Evolutionary conservation across 2,797 vertebrate species (phyloP).

Genomic region (Chrosomus eos): DNA sequence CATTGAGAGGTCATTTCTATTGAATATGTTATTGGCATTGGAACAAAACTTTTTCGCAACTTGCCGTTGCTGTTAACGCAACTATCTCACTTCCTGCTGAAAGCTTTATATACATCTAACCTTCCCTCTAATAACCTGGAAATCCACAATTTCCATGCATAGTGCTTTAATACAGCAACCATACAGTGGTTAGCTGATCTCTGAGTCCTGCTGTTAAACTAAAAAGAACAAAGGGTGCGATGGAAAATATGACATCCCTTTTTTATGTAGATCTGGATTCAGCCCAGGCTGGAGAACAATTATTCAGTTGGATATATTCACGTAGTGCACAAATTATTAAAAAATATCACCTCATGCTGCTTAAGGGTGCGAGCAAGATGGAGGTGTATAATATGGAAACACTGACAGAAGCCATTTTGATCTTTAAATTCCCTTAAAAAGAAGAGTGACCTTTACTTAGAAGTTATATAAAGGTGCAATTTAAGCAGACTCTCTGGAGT

Average conservation of each 20-base stretch:
- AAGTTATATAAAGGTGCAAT: slow-evolving; percentile 81
- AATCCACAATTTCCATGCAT: slow-evolving; percentile 51
- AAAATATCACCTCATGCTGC: slow-evolving; percentile 61
- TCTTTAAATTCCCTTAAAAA: slow-evolving; percentile 80
- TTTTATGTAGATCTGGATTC: slow-evolving; percentile 54
- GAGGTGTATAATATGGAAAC: slow-evolving; percentile 72
- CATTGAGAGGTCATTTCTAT: background rate
- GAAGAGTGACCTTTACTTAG: slow-evolving; percentile 78
- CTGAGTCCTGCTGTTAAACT: slow-evolving; percentile 48
- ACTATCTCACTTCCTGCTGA: slow-evolving; percentile 14
- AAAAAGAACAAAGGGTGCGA: slow-evolving; percentile 53
- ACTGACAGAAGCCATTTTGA: slow-evolving; percentile 76
- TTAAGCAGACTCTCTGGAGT: slow-evolving; percentile 73
- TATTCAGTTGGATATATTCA: slow-evolving; percentile 49
- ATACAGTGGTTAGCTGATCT: slow-evolving; percentile 59
- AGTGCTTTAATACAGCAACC: slow-evolving; percentile 54
- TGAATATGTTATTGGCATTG: background rate
- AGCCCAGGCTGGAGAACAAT: slow-evolving; percentile 50
- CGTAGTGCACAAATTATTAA: slow-evolving; percentile 57
- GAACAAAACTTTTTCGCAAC: background rate
- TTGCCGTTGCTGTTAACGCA: background rate
- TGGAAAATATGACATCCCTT: slow-evolving; percentile 53
- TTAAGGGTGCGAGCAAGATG: slow-evolving; percentile 49
- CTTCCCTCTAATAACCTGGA: slow-evolving; percentile 48
- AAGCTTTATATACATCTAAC: slow-evolving; percentile 35